Evolutionary conservation across 35 echinoderm and acorn worm species (phyloP), one percentile per base, ranked within the genome.

Genomic region (Diadema setosum): DNA sequence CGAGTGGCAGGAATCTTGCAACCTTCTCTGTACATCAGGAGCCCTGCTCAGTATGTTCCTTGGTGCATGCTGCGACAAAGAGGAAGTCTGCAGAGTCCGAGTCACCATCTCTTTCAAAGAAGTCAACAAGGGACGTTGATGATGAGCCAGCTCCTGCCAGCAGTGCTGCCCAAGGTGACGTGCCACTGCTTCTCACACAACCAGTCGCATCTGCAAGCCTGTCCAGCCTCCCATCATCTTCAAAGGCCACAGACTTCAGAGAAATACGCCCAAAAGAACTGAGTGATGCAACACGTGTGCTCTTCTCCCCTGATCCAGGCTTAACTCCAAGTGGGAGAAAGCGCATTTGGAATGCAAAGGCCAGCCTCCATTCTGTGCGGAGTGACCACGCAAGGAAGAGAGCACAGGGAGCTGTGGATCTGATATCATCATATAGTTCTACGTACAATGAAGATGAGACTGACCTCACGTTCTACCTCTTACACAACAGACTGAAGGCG

Each of bases 311-410:
- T 9, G 32, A 17, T 17, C 4, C 4, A 36, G n/a, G 4, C n/a
- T 15, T 74, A 35, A 5, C 26, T 1, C n/a, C 26, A 74, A 74
- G 32, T n/a, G 26, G 4, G 39, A 74, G 32, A n/a, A n/a, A n/a
- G n/a, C n/a, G n/a, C n/a, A n/a, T n/a, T n/a, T n/a, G n/a, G n/a
- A n/a, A n/a, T n/a, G n/a, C 25, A 14, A 85, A 35, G 15, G 83
- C 57, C 34, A 86, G 84, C 46, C 56, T 86, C 3, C 61, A 70
- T 15, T 14, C 37, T 21, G 64, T 86, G 0, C 61, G 64, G 39
- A 63, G 42, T 14, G 84, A 86, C 42, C 32, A 45, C 32, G 84
- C 84, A n/a, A 39, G 40, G 43, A 86, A 70, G 34, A 39, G 84
- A 27, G 65, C 64, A 1, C 15, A 50, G 15, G 84, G 65, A 67